These are phyloP conservation scores for Amblyteles armatorius DNA, from an alignment of 2,888 invertebrate species.

Conservation along the genomic window DNA sequence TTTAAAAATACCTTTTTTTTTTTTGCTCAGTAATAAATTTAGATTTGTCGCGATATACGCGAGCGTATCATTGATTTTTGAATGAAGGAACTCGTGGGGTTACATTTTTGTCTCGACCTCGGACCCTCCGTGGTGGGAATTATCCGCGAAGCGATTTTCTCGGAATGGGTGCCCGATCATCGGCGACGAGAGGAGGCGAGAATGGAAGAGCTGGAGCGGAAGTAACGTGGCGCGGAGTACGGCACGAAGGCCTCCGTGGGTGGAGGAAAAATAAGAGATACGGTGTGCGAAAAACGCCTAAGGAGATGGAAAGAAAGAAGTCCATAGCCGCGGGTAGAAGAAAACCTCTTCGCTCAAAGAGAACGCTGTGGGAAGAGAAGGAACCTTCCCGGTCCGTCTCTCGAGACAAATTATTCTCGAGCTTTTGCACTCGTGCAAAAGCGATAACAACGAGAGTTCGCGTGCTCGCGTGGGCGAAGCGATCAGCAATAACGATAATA, in stretches of 20 bases:
- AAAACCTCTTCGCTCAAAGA: background rate
- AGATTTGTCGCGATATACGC: background rate
- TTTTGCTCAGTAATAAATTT: no score
- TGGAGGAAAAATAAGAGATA: constrained; percentile 10
- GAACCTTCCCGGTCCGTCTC: constrained; percentile 3
- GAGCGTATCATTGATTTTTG: constrained; percentile 20
- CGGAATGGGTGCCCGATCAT: constrained; percentile 53
- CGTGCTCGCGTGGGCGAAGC: background rate
- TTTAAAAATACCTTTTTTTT: no score
- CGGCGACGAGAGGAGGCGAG: constrained; percentile 20
- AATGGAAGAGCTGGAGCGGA: constrained; percentile 12
- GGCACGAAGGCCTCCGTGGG: constrained; percentile 4
- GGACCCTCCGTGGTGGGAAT: constrained; percentile 30
- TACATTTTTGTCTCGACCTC: constrained; percentile 43
- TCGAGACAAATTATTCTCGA: constrained; percentile 5
- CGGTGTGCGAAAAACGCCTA: constrained; percentile 3
- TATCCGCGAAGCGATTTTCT: constrained; percentile 55
- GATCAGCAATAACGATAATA: background rate
- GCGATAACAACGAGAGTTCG: background rate
- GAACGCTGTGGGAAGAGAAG: background rate
- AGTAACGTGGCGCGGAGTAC: background rate
- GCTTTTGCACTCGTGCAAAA: constrained; percentile 4
- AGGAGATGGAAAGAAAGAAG: background rate
- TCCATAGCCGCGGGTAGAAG: background rate
- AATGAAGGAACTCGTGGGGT: background rate